Evolutionary conservation across 37 sponge, comb jelly and placozoan species (phyloP).

Genomic region (Cliona cf. orientalis): DNA sequence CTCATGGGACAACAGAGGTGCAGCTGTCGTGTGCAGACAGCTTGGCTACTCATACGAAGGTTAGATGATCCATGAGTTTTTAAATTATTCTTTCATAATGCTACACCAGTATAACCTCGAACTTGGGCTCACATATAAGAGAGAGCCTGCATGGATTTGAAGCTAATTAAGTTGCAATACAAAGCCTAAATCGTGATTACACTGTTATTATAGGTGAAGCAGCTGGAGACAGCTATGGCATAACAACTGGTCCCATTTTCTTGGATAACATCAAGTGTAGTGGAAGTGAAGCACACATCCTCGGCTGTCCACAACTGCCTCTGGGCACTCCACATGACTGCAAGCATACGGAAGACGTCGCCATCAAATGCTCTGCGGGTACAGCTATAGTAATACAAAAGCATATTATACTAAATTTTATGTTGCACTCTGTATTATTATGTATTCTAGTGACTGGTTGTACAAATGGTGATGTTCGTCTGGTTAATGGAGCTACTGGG

Average conservation of each 20-base stretch:
- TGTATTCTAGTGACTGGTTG: background rate
- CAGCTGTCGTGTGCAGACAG: constrained; percentile 36
- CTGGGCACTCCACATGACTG: constrained; percentile 44
- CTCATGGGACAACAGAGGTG: constrained; percentile 26
- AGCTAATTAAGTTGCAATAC: too few relatives aligned
- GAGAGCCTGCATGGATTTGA: background rate
- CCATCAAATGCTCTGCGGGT: constrained; percentile 46
- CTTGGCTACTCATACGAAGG: constrained; percentile 12
- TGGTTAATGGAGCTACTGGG: constrained; percentile 40
- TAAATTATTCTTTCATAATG: too few relatives aligned
- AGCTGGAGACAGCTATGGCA: too few relatives aligned
- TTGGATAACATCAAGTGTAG: constrained; percentile 54
- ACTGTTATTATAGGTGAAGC: too few relatives aligned
- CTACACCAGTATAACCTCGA: too few relatives aligned
- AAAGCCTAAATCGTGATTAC: too few relatives aligned
- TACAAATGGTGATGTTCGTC: constrained; percentile 41
- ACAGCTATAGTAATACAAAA: too few relatives aligned
- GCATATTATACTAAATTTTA: too few relatives aligned
- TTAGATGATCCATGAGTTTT: background rate
- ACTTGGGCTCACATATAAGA: background rate
- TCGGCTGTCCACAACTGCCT: constrained; percentile 46
- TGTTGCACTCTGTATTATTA: too few relatives aligned
- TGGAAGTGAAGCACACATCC: constrained; percentile 60
- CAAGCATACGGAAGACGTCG: constrained; percentile 49
- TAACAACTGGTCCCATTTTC: constrained; percentile 8